Base-by-base conservation (phyloP, 2,888 invertebrate species). In the Agrilus cyanescens region DNA sequence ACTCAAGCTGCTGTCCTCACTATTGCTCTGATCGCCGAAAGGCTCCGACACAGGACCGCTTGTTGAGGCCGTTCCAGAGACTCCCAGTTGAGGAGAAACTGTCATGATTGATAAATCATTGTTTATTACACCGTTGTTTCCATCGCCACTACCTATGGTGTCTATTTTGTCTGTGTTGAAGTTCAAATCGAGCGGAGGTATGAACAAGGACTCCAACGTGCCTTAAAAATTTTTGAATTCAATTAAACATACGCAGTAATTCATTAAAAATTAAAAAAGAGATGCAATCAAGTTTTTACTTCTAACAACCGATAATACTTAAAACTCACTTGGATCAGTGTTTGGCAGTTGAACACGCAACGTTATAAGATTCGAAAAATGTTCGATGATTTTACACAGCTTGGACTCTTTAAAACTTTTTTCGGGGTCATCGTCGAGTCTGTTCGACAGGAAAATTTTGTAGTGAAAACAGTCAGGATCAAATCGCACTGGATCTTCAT, bases 1-100 rank as follows among this genome's bases (percentile, higher is more conserved):
- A 49, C 82, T 83, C 31, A 82, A 69, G 59, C 82, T 83, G 57
- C 82, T 82, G 56, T 84, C 83, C 59, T 84, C 83, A 53, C 82
- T 82, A 53, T 81, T 80, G 57, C 81, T 81, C 55, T 82, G 82
- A 61, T 80, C 76, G 44, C 64, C 57, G 54, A 61, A 61, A 13
- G 54, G 58, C 46, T 66, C 66, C 8, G 53, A 50, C 12, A 16
- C 18, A 35, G 34, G 44, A 35, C 49, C 43, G 46, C 33, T 14
- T 7, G 49, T 36, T 51, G 41, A 41, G 40, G 54, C 50, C 15
- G 53, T 49, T 10, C 38, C 46, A 8, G 36, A 25, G 3, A 40
- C 47, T 18, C 55, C 60, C 1, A 60, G 61, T 43, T 61, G 62
- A 3, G 64, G 65, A 2, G 65, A 62, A 4, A 57, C 50, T 32